A percentile compares a stretch with the other conserved stretches of the same genome.
Conservation (phyloP, 37 sponge, comb jelly and placozoan genomes). For the Hormiphora californensis region DNA sequence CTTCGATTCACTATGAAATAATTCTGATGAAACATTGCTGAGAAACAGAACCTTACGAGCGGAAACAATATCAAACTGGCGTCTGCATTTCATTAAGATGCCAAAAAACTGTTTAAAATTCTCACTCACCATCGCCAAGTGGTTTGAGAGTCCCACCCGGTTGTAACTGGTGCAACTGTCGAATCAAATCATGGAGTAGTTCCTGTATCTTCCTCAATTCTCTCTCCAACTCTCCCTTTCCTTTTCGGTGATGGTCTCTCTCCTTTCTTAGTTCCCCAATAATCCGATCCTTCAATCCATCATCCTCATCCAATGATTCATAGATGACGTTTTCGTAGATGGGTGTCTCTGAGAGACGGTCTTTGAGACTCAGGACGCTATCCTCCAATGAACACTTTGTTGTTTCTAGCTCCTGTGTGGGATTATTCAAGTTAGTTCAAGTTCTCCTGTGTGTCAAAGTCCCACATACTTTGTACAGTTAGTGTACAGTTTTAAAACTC, state of each 20-base stretch:
- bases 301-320: background rate
- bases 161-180: slow-evolving; percentile 16
- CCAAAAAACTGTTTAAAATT: too few relatives aligned
- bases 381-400: slow-evolving; percentile 41
- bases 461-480: background rate
- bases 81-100: too few relatives aligned
- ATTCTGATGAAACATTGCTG: too few relatives aligned
- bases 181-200: slow-evolving; percentile 6
- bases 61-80: too few relatives aligned
- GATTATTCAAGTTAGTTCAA: background rate
- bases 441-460: background rate
- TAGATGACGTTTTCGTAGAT: slow-evolving; percentile 7
- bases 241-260: background rate
- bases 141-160: too few relatives aligned
- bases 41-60: too few relatives aligned
- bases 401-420: background rate
- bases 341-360: slow-evolving; percentile 5
- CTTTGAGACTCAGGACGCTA: slow-evolving; percentile 13
- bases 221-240: background rate
- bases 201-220: slow-evolving; percentile 7
- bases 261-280: slow-evolving; percentile 1
- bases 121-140: too few relatives aligned
- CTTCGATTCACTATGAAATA: too few relatives aligned
- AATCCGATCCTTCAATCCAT: background rate
- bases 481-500: background rate